Conservation (phyloP, 2,113 vertebrate genomes). For the Loxodonta africana region DNA sequence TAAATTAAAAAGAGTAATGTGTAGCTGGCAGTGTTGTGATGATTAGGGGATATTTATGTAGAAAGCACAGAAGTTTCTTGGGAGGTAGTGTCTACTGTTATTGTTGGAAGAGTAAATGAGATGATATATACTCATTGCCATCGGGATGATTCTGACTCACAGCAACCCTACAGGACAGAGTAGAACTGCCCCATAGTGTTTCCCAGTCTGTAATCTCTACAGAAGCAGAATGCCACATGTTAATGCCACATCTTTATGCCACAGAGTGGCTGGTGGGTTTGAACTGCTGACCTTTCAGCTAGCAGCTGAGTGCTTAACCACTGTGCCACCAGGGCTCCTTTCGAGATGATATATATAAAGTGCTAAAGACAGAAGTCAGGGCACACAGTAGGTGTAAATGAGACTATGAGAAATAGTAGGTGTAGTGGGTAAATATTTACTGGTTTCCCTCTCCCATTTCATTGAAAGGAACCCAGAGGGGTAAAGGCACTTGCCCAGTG, state of each 20-base stretch:
- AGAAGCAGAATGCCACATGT: too few species aligned
- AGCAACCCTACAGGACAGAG: not conserved
- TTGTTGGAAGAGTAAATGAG: not conserved
- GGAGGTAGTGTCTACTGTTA: not conserved
- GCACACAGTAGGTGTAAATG: too few species aligned
- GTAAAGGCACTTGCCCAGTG: not conserved
- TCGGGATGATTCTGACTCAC: not conserved
- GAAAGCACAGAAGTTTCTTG: not conserved
- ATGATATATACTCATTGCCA: not conserved
- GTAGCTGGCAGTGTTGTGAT: not conserved
- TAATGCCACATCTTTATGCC: too few species aligned
- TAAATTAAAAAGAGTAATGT: not conserved
- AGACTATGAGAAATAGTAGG: not conserved
- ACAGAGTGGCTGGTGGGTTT: not conserved
- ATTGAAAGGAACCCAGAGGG: not conserved
- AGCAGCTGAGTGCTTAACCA: not conserved
- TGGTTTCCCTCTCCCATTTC: not conserved
- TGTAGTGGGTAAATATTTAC: not conserved
- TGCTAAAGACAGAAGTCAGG: accelerated
- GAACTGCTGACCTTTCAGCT: not conserved
- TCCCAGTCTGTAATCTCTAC: not conserved
- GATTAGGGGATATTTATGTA: not conserved
- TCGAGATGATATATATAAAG: not conserved
- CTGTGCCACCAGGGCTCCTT: not conserved
- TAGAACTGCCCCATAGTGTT: not conserved